Base-by-base conservation (phyloP, 2,888 invertebrate species). In the Dascillus cervinus region DNA sequence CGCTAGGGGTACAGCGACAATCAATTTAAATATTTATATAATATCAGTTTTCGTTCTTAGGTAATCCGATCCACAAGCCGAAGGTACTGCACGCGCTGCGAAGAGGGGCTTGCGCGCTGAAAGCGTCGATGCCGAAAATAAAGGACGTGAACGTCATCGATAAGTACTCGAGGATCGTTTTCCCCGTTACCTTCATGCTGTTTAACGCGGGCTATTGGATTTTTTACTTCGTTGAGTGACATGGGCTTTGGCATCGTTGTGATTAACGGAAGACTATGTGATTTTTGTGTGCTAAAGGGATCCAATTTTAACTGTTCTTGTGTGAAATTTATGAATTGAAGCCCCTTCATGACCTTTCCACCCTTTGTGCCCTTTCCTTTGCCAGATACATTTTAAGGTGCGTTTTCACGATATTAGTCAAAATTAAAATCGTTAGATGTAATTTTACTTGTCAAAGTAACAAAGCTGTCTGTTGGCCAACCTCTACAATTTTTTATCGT, bases 61-160 rank as follows among this genome's bases (percentile, higher is more conserved):
- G 72, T 43, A 70, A 69, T 34, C 58, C 70, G 4, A 66, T 70
- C 1, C 73, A 79, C 41, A 73, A 73, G 47, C 80, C 80, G 2
- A 79, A 78, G 64, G 73, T 91, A 62, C 70, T 90, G 41, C 84
- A 88, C 59, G 88, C 88, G 8, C 69, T 91, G 9, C 78, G 81
- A 27, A 80, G 80, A 50, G 86, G 90, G 25, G 90, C 91, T 2
- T 79, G 82, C n/a, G 88, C 84, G 15, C 66, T 91, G 49, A 84
- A 83, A 57, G 79, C 82, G n/a, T 86, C 89, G 15, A 81, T 92
- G 75, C 92, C 92, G n/a, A 87, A 84, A 67, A 92, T 97, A 48
- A 85, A 92, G 53, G 95, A 97, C 66, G 95, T 97, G 39, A 97
- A 97, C 65, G 82, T 95, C 47, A 96, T 97, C 56, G 97, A 97